phyloP scores from a whole-genome alignment of 2,797 vertebrate species.

The Labroides dimidiatus region DNA sequence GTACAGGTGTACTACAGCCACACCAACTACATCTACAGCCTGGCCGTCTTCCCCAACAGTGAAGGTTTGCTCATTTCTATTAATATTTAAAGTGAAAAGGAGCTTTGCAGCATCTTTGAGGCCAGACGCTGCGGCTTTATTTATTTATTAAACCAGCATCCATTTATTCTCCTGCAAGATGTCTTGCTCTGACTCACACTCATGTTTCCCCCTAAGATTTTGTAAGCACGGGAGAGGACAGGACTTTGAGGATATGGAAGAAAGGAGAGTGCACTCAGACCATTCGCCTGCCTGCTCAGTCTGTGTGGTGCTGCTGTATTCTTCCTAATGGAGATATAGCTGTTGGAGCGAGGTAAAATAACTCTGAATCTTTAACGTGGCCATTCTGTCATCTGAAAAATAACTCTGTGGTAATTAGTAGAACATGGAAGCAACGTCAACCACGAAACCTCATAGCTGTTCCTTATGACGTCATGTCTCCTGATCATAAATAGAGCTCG shows the following conservation, averaged over 20 bases:
- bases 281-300: constrained; percentile 94
- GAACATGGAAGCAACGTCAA: too few species aligned
- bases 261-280: constrained; percentile 92
- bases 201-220: constrained; percentile 85
- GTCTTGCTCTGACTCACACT: neutral
- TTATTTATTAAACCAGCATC: neutral
- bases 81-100: neutral
- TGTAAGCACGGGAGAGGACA: constrained; percentile 94
- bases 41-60: constrained; percentile 91
- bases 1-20: constrained; percentile 94
- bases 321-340: constrained; percentile 94
- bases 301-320: constrained; percentile 96
- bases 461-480: neutral
- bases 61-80: constrained; percentile 84
- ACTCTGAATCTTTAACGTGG: neutral
- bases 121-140: neutral
- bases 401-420: neutral
- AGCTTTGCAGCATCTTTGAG: neutral
- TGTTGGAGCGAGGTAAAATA: constrained; percentile 92
- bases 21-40: constrained; percentile 97
- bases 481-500: neutral
- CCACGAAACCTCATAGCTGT: neutral
- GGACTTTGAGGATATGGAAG: constrained; percentile 94
- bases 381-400: neutral
- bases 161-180: constrained; percentile 7